phyloP scores from a whole-genome alignment of 1,140 invertebrate species.

The Bombus consobrinus region DNA sequence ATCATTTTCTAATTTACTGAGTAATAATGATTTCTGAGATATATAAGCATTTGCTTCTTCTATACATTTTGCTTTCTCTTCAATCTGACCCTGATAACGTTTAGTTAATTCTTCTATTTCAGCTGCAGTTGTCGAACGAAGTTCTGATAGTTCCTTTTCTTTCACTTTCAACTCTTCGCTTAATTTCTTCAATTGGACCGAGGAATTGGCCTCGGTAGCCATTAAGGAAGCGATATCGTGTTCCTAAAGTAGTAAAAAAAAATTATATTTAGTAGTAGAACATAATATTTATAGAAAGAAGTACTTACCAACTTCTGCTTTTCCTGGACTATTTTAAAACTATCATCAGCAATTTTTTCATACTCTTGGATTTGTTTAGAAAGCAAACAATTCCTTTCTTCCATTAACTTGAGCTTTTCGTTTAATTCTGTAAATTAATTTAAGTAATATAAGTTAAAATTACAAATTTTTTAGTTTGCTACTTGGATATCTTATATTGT shows the following conservation, averaged over 20 bases:
- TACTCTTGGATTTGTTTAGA: conserved; percentile 63
- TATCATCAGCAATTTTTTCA: conserved; percentile 50
- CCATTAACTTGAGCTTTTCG: conserved; percentile 57
- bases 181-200: conserved; percentile 68
- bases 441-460: background rate
- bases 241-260: conserved; percentile 57
- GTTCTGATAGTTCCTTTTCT: conserved; percentile 72
- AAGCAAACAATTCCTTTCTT: conserved; percentile 63
- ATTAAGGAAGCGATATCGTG: conserved; percentile 65
- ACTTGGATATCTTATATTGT: background rate
- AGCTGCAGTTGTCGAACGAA: conserved; percentile 67
- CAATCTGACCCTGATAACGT: conserved; percentile 71
- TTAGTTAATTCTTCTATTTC: conserved; percentile 74
- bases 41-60: conserved; percentile 71
- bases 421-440: conserved; percentile 63
- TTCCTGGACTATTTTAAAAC: conserved; percentile 60
- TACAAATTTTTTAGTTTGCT: background rate
- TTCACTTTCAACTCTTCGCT: conserved; percentile 66
- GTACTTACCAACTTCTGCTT: conserved; percentile 70
- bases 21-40: conserved; percentile 66
- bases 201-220: conserved; percentile 55
- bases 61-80: conserved; percentile 73
- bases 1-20: conserved; percentile 75
- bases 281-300: background rate
- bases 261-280: conserved; percentile 1